Conservation (phyloP, 2,113 vertebrate species). For the Poeciliopsis prolifica region DNA sequence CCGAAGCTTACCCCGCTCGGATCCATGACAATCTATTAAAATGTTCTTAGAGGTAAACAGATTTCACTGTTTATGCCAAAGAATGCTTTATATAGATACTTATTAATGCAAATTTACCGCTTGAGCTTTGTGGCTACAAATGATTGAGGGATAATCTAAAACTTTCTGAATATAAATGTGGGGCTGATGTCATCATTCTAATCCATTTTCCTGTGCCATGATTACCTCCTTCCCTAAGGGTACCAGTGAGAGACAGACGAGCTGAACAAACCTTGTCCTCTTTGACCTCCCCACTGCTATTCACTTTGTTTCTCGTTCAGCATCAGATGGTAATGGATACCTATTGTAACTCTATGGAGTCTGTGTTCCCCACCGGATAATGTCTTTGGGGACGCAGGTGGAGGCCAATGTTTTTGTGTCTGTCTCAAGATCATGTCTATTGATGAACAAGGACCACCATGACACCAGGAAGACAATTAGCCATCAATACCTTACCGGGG, state of each 20-base stretch:
- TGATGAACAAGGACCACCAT: slow-evolving; percentile 60
- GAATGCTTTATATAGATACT: not conserved
- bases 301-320: slow-evolving; percentile 61
- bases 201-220: slow-evolving; percentile 48
- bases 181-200: slow-evolving; percentile 38
- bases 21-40: slow-evolving; percentile 37
- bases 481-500: slow-evolving; percentile 39
- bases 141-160: slow-evolving; percentile 51
- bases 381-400: slow-evolving; percentile 60
- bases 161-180: slow-evolving; percentile 30
- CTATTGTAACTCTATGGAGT: slow-evolving; percentile 57
- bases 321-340: slow-evolving; percentile 75
- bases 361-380: slow-evolving; percentile 63
- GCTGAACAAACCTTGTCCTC: slow-evolving; percentile 58
- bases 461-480: slow-evolving; percentile 47
- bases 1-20: slow-evolving; percentile 25
- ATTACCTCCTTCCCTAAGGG: slow-evolving; percentile 50
- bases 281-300: slow-evolving; percentile 62
- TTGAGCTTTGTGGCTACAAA: slow-evolving; percentile 12
- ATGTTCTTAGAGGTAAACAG: slow-evolving; percentile 14
- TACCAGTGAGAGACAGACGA: slow-evolving; percentile 50
- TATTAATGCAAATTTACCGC: not conserved
- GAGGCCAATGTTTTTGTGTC: slow-evolving; percentile 56
- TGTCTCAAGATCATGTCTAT: slow-evolving; percentile 55
- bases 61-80: not conserved